phyloP scores from a whole-genome alignment of 2,888 invertebrate genomes.

The Oxytorus armatus region DNA sequence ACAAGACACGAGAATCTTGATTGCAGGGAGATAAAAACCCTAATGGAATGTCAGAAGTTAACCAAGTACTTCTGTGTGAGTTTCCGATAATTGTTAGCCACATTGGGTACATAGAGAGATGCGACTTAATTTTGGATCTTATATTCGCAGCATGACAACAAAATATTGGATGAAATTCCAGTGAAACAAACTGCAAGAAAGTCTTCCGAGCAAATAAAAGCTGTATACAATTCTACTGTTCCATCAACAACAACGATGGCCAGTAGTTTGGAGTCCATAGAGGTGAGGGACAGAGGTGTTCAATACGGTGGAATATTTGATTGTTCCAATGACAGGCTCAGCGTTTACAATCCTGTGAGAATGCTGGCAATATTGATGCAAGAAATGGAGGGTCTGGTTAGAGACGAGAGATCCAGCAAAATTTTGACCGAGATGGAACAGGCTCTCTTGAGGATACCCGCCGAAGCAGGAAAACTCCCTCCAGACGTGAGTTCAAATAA shows the following conservation, averaged over 20 bases:
- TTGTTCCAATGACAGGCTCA: slow-evolving; percentile 69
- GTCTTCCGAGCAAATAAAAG: slow-evolving; percentile 64
- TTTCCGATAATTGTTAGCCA: neutral
- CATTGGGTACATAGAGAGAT: neutral
- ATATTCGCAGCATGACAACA: slow-evolving; percentile 51
- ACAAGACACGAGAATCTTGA: slow-evolving; percentile 61
- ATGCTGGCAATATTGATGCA: slow-evolving; percentile 75
- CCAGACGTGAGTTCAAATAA: slow-evolving; percentile 66
- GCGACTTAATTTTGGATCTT: neutral
- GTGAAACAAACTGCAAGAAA: slow-evolving; percentile 68
- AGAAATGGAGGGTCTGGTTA: slow-evolving; percentile 73
- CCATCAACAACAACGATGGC: slow-evolving; percentile 71
- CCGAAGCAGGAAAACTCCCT: slow-evolving; percentile 66
- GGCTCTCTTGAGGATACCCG: slow-evolving; percentile 71
- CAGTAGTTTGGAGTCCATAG: slow-evolving; percentile 71
- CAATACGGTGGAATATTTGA: slow-evolving; percentile 75
- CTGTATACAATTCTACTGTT: slow-evolving; percentile 59
- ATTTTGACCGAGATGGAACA: slow-evolving; percentile 77
- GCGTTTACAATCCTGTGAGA: slow-evolving; percentile 74
- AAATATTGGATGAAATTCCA: slow-evolving; percentile 69
- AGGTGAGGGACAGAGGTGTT: slow-evolving; percentile 73
- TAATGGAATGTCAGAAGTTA: slow-evolving; percentile 43
- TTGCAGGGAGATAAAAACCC: slow-evolving; percentile 60
- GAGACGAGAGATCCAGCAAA: slow-evolving; percentile 73
- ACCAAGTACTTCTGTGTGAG: slow-evolving; percentile 46